Conservation (phyloP, 2,797 vertebrate species). For the Moxostoma hubbsi region DNA sequence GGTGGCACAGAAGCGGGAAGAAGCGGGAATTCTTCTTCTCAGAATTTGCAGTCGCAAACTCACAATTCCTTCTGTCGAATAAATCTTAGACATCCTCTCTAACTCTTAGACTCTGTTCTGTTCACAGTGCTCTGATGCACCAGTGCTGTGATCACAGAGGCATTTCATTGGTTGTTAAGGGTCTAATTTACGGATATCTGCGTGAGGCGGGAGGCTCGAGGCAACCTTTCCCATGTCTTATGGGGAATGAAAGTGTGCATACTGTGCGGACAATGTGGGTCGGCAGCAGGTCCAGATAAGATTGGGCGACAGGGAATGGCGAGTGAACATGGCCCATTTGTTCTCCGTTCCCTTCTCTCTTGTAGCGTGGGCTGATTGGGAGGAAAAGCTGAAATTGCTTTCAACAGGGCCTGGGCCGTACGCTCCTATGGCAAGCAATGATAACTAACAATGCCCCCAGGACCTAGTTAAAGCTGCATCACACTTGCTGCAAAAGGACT, state of each 20-base stretch:
- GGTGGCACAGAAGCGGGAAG: conserved; percentile 13
- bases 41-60: background rate
- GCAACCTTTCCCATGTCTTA: conserved; percentile 75
- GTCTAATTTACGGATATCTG: conserved; percentile 81
- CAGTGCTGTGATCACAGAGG: background rate
- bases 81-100: conserved; percentile 20
- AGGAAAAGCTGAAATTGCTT: conserved; percentile 85
- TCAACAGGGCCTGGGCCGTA: conserved; percentile 75
- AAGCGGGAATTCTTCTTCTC: conserved; percentile 14
- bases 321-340: conserved; percentile 74
- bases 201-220: conserved; percentile 74
- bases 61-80: conserved; percentile 17
- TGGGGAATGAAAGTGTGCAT: conserved; percentile 54
- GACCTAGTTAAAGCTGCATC: conserved; percentile 94
- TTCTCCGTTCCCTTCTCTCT: conserved; percentile 82
- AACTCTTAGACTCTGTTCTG: background rate
- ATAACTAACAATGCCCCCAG: conserved; percentile 94
- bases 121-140: conserved; percentile 5
- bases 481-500: conserved; percentile 84
- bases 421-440: conserved; percentile 88
- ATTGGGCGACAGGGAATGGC: conserved; percentile 72
- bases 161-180: conserved; percentile 57
- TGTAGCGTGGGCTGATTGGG: conserved; percentile 82
- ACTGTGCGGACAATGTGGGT: conserved; percentile 67
- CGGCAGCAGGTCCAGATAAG: conserved; percentile 78